Evolutionary conservation across 1,140 invertebrate species (phyloP).

Genomic region (Tigriopus japonicus): DNA sequence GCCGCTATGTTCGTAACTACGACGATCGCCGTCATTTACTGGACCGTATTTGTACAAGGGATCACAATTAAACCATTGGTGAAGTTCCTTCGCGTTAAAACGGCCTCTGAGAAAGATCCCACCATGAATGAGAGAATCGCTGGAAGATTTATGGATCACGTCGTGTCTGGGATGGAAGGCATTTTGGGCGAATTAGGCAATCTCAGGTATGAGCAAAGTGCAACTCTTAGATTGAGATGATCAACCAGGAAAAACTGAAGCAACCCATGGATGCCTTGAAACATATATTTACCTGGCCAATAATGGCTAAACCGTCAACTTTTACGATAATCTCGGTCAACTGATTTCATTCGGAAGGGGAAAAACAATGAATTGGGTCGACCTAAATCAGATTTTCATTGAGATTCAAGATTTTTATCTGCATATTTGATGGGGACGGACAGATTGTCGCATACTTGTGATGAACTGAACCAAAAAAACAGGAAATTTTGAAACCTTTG

Average conservation of each 20-base stretch:
- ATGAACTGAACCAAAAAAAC: background rate
- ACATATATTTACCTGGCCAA: too few species aligned
- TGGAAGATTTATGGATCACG: constrained; percentile 62
- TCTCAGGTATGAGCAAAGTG: constrained; percentile 29
- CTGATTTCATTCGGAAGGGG: too few species aligned
- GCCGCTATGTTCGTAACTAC: constrained; percentile 91
- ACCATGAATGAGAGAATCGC: constrained; percentile 85
- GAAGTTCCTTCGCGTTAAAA: constrained; percentile 80
- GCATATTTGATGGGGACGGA: constrained; percentile 13
- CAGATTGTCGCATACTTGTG: constrained; percentile 9
- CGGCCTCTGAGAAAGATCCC: constrained; percentile 64
- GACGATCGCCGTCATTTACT: constrained; percentile 93
- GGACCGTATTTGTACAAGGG: constrained; percentile 91
- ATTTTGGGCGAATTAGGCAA: constrained; percentile 83
- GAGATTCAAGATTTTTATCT: constrained; percentile 1
- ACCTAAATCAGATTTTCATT: too few species aligned
- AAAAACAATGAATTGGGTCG: too few species aligned
- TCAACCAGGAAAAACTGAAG: background rate
- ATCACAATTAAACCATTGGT: constrained; percentile 96
- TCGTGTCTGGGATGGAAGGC: constrained; percentile 88
- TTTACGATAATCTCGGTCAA: too few species aligned
- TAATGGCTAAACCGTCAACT: too few species aligned
- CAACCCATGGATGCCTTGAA: background rate
- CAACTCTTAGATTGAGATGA: constrained; percentile 1
- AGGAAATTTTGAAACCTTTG: too few species aligned